Evolutionary conservation across 2,113 vertebrate species (phyloP).

Genomic region (Leptodactylus fuscus): DNA sequence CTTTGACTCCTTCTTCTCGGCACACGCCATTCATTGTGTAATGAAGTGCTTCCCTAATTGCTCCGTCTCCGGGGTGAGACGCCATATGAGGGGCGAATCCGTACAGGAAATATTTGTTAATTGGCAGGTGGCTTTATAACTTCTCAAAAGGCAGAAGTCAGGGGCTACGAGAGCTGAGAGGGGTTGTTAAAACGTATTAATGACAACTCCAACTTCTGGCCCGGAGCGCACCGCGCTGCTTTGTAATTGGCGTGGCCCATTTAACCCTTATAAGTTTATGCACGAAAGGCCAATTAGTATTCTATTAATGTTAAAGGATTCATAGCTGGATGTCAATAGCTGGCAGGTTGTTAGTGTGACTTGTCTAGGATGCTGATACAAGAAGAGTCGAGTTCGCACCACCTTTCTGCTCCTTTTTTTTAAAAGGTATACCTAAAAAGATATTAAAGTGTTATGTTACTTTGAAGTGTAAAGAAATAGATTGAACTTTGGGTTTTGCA

Average conservation of each 20-base stretch:
- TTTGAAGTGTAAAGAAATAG: too few species aligned
- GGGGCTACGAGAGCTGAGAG: background rate
- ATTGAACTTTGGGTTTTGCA: too few species aligned
- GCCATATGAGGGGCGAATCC: slow-evolving; percentile 41
- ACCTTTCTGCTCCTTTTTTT: too few species aligned
- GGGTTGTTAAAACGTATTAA: slow-evolving; percentile 18
- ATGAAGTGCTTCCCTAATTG: slow-evolving; percentile 54
- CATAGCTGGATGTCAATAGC: background rate
- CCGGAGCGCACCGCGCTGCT: background rate
- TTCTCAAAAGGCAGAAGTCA: background rate
- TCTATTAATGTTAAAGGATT: background rate
- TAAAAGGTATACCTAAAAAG: too few species aligned
- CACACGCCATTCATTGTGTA: slow-evolving; percentile 36
- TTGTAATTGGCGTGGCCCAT: background rate
- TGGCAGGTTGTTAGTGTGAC: background rate
- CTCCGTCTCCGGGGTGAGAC: slow-evolving; percentile 34
- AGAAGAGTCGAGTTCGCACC: too few species aligned
- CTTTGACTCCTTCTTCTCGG: background rate
- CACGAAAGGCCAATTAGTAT: background rate
- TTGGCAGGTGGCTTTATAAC: slow-evolving; percentile 32
- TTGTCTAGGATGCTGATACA: background rate
- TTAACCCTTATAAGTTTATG: background rate
- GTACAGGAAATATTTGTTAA: slow-evolving; percentile 51
- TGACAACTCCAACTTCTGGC: background rate
- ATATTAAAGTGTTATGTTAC: too few species aligned